Evolutionary conservation across 1,140 invertebrate species (phyloP), one percentile per base, ranked within the genome.

Genomic region (Drosophila teissieri): DNA sequence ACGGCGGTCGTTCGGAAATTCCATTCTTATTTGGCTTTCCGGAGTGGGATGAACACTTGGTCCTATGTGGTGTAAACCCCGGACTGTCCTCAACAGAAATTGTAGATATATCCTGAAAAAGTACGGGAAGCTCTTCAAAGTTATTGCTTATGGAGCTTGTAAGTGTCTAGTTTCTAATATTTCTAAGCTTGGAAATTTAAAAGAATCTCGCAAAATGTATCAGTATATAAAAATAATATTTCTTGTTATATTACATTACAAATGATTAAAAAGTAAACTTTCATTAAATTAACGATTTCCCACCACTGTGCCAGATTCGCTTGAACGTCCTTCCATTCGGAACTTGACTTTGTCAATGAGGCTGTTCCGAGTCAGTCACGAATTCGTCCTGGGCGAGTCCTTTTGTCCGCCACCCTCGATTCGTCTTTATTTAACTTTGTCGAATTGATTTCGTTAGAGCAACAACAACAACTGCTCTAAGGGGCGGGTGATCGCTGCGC

Each of bases 381-480:
- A 37, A 22, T 24, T 61, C 19, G 17, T 46, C 37, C 64, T 34
- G 60, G 15, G 53, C 76, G 40, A 27, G 68, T 62, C 37, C 45
- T 55, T 57, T 62, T 51, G 68, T 44, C 44, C 40, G 55, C 31
- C 27, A 72, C 85, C 80, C 62, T 36, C 53, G 45, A 36, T 56
- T 52, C 60, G 74, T 57, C 85, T 69, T 89, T 89, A 84, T 79
- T 90, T 90, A 79, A 85, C 80, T 90, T 90, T 90, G 75, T 80
- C 75, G 85, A 90, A 90, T 90, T 90, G 85, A 90, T 90, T 90
- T 90, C 75, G 85, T 90, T 85, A 86, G 74, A 69, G 63, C 60
- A 84, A 45, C 62, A 83, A 44, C 62, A 83, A 44, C 39, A 58
- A 44, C 27, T 53, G 3, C 27, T 8, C 14, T 5, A 5, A 24